A percentile compares a stretch with the other conserved stretches of the same genome.
Evolutionary conservation across 30 jellyfish, hydroid and myxozoan species (phyloP).

Genomic region (Pelagia noctiluca): DNA sequence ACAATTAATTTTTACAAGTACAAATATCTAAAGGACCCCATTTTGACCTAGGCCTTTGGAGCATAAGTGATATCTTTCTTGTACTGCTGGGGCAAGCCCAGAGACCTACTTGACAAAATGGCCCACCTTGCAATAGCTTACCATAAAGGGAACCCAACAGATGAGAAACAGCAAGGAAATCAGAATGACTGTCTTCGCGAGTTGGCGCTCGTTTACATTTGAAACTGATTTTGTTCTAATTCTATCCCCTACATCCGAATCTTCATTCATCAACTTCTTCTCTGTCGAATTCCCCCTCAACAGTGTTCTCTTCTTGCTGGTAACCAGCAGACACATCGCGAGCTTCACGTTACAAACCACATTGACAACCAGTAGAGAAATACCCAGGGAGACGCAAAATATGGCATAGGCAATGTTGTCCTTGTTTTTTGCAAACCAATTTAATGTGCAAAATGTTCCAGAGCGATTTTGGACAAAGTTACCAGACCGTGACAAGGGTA

Average conservation of each 20-base stretch:
- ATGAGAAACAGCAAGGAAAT: conserved; percentile 55
- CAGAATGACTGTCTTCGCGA: conserved; percentile 65
- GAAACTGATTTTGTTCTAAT: not conserved
- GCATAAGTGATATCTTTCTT: not conserved
- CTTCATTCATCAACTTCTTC: conserved; percentile 6
- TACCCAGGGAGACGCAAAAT: conserved; percentile 53
- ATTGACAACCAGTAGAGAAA: conserved; percentile 3
- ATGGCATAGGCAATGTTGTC: conserved; percentile 67
- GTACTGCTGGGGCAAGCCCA: too few species aligned
- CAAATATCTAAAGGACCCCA: too few species aligned
- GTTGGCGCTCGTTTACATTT: conserved; percentile 51
- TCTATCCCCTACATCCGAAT: conserved; percentile 16
- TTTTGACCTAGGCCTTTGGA: too few species aligned
- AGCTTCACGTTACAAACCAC: conserved; percentile 46
- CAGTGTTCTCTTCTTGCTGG: conserved; percentile 22
- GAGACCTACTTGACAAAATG: not conserved
- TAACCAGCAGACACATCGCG: conserved; percentile 7
- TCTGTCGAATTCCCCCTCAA: conserved; percentile 38
- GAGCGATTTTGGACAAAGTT: conserved; percentile 57
- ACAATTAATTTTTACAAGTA: too few species aligned
- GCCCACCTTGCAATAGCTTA: conserved; percentile 24
- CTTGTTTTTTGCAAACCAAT: conserved; percentile 67
- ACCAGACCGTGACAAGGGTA: conserved; percentile 63
- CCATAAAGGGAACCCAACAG: conserved; percentile 80
- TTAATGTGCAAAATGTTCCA: conserved; percentile 71